phyloP scores from a whole-genome alignment of 2,797 vertebrate genomes.

The Rhynchonycteris naso region DNA sequence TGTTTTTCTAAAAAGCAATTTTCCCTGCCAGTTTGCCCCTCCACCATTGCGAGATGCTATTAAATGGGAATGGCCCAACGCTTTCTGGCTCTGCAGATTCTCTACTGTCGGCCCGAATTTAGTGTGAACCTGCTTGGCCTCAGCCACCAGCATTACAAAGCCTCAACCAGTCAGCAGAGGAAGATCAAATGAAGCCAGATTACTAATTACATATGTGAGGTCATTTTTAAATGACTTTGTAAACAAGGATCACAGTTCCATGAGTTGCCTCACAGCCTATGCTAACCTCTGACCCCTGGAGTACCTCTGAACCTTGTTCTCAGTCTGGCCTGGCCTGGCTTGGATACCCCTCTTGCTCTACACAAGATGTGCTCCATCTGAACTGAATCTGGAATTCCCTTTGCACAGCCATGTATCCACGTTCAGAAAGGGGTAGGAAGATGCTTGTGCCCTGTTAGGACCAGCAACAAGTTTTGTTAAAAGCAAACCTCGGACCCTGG shows the following conservation, averaged over 20 bases:
- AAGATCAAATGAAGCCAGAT: background rate
- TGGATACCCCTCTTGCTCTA: background rate
- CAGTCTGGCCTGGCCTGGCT: background rate
- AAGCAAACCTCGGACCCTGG: background rate
- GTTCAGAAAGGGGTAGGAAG: background rate
- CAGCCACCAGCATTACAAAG: no score
- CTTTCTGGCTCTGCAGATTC: no score
- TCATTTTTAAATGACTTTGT: background rate
- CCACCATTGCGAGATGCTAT: no score
- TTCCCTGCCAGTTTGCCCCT: no score
- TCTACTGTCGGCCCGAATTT: no score
- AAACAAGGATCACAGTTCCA: background rate
- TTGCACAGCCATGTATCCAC: background rate
- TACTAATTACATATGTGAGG: background rate
- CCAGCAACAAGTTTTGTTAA: background rate
- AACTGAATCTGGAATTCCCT: background rate
- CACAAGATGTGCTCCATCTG: background rate
- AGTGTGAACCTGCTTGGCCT: no score
- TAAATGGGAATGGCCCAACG: no score
- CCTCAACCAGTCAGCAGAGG: background rate
- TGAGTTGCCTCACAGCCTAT: background rate
- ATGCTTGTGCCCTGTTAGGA: no score
- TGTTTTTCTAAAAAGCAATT: no score
- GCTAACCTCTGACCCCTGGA: background rate
- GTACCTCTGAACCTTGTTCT: background rate